phyloP scores from a whole-genome alignment of 2,113 vertebrate genomes.

The Epinephelus fuscoguttatus region DNA sequence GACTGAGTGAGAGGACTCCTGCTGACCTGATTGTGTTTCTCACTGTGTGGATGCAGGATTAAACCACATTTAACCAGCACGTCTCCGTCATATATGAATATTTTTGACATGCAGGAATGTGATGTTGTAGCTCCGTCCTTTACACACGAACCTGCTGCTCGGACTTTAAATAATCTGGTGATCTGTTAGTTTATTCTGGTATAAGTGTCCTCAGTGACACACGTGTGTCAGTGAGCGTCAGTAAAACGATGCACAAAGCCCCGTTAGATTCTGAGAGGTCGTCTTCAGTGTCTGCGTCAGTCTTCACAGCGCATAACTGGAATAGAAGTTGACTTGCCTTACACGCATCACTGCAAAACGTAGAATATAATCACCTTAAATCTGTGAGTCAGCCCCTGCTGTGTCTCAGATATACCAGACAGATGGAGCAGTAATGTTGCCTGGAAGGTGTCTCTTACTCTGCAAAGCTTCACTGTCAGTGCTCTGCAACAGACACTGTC shows the following conservation, averaged over 20 bases:
- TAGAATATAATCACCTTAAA: conserved; percentile 45
- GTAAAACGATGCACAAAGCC: background rate
- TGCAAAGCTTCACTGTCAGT: background rate
- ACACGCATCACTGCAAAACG: conserved; percentile 25
- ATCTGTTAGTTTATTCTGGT: background rate
- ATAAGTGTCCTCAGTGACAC: background rate
- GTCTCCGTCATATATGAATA: background rate
- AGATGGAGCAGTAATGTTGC: conserved; percentile 51
- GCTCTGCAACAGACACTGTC: background rate
- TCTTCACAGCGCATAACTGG: background rate
- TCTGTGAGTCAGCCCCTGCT: conserved; percentile 41
- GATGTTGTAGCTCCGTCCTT: background rate
- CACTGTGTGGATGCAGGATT: no score
- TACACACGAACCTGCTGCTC: background rate
- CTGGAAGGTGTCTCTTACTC: conserved; percentile 38
- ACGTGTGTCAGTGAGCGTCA: no score
- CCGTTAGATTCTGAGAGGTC: background rate
- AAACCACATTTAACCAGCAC: background rate
- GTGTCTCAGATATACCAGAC: conserved; percentile 17
- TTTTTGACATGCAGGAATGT: background rate
- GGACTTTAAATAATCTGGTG: background rate
- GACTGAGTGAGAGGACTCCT: no score
- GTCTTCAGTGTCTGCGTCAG: background rate
- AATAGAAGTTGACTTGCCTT: conserved; percentile 11
- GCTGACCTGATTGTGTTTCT: no score